Evolutionary conservation across 2,888 invertebrate species (phyloP).

Genomic region (Odontothrips loti): DNA sequence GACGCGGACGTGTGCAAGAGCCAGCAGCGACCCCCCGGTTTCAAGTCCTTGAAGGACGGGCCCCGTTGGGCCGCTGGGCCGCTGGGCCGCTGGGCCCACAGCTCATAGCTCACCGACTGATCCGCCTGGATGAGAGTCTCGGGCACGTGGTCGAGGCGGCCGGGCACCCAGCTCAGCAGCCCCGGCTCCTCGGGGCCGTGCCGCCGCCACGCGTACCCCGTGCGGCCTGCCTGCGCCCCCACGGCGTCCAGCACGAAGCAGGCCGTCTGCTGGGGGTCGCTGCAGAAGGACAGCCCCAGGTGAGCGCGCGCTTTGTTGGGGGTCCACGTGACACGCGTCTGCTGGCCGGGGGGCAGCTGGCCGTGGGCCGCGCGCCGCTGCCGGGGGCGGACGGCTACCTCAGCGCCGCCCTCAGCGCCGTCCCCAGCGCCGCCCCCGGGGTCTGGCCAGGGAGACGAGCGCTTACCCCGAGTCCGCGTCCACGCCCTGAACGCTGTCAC

Average conservation of each 20-base stretch:
- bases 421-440: too few species aligned
- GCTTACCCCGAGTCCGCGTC: neutral
- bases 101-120: neutral
- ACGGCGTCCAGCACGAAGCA: constrained; percentile 12
- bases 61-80: too few species aligned
- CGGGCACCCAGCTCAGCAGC: constrained; percentile 10
- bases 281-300: constrained; percentile 6
- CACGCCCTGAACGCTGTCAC: neutral
- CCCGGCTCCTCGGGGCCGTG: constrained; percentile 8
- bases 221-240: neutral
- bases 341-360: neutral
- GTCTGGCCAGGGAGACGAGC: neutral
- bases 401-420: too few species aligned
- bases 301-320: neutral
- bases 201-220: neutral
- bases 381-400: neutral
- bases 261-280: neutral
- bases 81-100: too few species aligned
- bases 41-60: too few species aligned
- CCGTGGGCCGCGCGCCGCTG: neutral
- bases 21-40: too few species aligned
- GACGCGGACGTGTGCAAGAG: neutral
- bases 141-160: neutral
- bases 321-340: neutral
- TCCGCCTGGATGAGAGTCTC: neutral